Conservation (phyloP, 2,888 invertebrate genomes). For the Diadegma fenestrale region DNA sequence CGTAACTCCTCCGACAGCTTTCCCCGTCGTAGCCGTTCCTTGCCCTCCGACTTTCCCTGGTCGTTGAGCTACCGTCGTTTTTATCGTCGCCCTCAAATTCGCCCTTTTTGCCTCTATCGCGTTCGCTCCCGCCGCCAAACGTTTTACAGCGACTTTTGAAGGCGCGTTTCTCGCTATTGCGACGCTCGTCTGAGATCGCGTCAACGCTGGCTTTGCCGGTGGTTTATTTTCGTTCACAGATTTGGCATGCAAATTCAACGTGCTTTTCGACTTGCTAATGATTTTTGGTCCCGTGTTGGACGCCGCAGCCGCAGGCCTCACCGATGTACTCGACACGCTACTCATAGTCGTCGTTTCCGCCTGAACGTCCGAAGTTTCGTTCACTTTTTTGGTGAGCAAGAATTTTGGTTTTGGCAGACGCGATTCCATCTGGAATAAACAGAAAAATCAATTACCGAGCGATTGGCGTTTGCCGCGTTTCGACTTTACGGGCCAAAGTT, state of each 20-base stretch:
- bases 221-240: slow-evolving; percentile 76
- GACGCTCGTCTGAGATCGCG: slow-evolving; percentile 75
- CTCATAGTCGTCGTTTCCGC: slow-evolving; percentile 56
- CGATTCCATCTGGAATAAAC: slow-evolving; percentile 85
- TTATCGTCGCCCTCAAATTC: slow-evolving; percentile 71
- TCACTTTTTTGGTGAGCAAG: slow-evolving; percentile 65
- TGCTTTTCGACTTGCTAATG: slow-evolving; percentile 73
- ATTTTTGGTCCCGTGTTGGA: slow-evolving; percentile 32
- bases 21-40: slow-evolving; percentile 55
- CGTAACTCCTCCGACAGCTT: slow-evolving; percentile 77
- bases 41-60: slow-evolving; percentile 66
- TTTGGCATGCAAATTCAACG: slow-evolving; percentile 69
- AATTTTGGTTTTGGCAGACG: slow-evolving; percentile 84
- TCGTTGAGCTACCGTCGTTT: slow-evolving; percentile 73
- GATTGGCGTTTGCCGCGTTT: background rate
- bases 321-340: slow-evolving; percentile 23
- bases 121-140: slow-evolving; percentile 70
- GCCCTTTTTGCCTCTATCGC: slow-evolving; percentile 75
- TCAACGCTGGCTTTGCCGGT: slow-evolving; percentile 67
- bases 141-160: slow-evolving; percentile 72
- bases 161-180: slow-evolving; percentile 65
- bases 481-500: background rate
- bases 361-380: slow-evolving; percentile 70
- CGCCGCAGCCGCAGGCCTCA: slow-evolving; percentile 1
- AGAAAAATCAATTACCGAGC: background rate